Conservation (phyloP, 2,113 vertebrate genomes). For the Choloepus hoffmanni region DNA sequence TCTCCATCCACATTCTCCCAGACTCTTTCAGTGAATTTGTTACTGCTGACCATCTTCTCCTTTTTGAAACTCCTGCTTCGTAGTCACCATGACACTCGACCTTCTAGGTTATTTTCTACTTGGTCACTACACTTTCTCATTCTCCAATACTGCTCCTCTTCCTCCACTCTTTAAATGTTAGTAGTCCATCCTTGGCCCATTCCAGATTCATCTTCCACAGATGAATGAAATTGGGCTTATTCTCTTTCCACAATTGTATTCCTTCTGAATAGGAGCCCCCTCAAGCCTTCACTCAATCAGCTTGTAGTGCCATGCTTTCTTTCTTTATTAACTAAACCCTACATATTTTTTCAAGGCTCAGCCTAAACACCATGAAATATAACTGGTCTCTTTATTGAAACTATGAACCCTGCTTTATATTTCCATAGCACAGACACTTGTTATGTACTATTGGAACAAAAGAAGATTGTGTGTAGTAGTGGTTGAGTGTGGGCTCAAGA, state of each 20-base stretch:
- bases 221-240: too few species aligned
- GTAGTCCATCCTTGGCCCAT: background rate
- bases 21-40: background rate
- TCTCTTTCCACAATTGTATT: too few species aligned
- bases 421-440: background rate
- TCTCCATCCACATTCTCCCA: background rate
- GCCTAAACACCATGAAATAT: background rate
- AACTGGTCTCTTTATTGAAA: background rate
- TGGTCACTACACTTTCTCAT: background rate
- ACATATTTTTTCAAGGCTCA: conserved; percentile 18
- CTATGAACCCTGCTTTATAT: background rate
- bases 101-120: background rate
- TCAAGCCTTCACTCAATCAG: background rate
- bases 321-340: background rate
- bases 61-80: background rate
- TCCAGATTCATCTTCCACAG: background rate
- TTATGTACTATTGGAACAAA: background rate
- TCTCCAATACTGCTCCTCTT: background rate
- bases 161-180: background rate
- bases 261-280: background rate
- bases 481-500: background rate
- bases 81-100: background rate
- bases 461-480: background rate
- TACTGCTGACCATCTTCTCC: background rate
- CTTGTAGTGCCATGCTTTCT: background rate